Percentiles rank a stretch among this genome's conserved stretches.
Conservation (phyloP, 2,113 vertebrate genomes). For the Scopus umbretta region DNA sequence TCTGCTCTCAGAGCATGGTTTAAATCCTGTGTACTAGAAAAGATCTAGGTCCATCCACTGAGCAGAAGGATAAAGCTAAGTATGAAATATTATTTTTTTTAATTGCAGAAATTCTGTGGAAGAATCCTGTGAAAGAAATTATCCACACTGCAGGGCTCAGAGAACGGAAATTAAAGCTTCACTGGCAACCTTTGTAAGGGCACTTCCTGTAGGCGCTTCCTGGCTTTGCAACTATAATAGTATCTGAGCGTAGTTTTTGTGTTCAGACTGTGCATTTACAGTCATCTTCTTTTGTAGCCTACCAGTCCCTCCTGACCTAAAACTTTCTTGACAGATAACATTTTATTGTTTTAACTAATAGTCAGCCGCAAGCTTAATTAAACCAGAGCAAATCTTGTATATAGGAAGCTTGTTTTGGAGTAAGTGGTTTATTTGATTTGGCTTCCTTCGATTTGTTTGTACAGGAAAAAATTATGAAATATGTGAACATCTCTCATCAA, state of each 20-base stretch:
- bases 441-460: background rate
- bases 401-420: background rate
- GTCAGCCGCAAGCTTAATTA: background rate
- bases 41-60: background rate
- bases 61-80: background rate
- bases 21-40: background rate
- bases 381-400: background rate
- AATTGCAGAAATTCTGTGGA: background rate
- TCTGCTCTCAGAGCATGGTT: background rate
- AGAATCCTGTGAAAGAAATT: background rate
- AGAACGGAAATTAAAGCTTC: background rate
- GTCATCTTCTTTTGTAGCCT: background rate
- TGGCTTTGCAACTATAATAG: background rate
- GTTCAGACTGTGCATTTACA: background rate
- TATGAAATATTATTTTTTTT: background rate
- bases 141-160: background rate
- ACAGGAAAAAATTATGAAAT: background rate
- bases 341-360: background rate
- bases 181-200: background rate
- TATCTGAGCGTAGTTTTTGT: background rate
- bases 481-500: background rate
- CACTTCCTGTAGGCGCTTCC: background rate
- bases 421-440: conserved; percentile 7
- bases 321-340: background rate
- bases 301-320: background rate